phyloP scores from a whole-genome alignment of 2,797 vertebrate genomes.

The Calcarius lapponicus region DNA sequence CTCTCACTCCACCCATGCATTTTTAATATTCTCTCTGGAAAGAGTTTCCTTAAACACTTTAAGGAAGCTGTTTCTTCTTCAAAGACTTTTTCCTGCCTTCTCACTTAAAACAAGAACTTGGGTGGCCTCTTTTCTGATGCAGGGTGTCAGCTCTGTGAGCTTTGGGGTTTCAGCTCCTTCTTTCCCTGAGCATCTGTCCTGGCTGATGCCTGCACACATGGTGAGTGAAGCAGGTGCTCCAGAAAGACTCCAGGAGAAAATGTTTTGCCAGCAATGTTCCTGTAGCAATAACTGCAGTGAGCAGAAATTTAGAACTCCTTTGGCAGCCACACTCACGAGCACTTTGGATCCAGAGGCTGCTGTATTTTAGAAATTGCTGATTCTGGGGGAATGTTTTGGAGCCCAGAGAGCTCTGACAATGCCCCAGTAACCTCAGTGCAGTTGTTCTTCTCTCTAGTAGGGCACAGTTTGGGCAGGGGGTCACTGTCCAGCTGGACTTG shows the following conservation, averaged over 20 bases:
- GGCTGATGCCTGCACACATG: not conserved
- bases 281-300: not conserved
- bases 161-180: constrained; percentile 19
- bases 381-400: not conserved
- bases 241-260: constrained; percentile 36
- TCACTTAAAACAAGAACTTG: constrained; percentile 16
- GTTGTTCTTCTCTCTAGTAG: not conserved
- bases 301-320: constrained; percentile 15
- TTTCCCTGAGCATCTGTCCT: constrained; percentile 31
- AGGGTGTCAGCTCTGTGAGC: not conserved
- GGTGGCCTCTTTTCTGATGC: constrained; percentile 53
- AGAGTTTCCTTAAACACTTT: constrained; percentile 2
- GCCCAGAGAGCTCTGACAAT: not conserved
- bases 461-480: not conserved
- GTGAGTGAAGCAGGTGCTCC: constrained; percentile 40
- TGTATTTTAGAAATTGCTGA: not conserved
- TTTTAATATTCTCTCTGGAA: constrained; percentile 53
- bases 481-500: not conserved
- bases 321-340: not conserved
- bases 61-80: constrained; percentile 35
- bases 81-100: not conserved
- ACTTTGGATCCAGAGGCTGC: not conserved
- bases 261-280: constrained; percentile 13
- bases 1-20: constrained; percentile 41
- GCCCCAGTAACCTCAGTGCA: not conserved